Evolutionary conservation across 92 coral and sea anemone species (phyloP).

Genomic region (Porites evermanni): DNA sequence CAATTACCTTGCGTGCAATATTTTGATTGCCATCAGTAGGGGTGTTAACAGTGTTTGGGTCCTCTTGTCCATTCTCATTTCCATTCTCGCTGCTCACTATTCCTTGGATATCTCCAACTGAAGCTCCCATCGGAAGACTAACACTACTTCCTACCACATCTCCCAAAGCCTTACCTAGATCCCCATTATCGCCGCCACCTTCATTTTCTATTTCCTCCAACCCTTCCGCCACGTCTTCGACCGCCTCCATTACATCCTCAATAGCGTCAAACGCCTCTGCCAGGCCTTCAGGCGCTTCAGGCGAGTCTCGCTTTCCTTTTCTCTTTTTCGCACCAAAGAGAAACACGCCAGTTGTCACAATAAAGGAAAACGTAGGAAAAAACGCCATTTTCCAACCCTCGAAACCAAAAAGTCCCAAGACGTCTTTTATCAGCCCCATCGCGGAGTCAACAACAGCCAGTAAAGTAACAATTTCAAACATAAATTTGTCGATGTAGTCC

Average conservation of each 20-base stretch:
- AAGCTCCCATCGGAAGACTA: slow-evolving; percentile 22
- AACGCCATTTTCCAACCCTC: slow-evolving; percentile 91
- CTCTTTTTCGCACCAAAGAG: slow-evolving; percentile 89
- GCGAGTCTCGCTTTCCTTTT: slow-evolving; percentile 82
- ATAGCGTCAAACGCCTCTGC: slow-evolving; percentile 81
- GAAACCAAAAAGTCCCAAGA: slow-evolving; percentile 81
- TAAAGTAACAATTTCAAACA: slow-evolving; percentile 93
- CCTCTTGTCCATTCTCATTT: slow-evolving; percentile 41
- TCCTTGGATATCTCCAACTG: slow-evolving; percentile 27
- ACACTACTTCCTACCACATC: slow-evolving; percentile 45
- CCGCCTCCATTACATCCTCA: slow-evolving; percentile 76
- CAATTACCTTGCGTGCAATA: slow-evolving; percentile 67
- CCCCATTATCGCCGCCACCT: slow-evolving; percentile 53
- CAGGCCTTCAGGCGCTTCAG: slow-evolving; percentile 78
- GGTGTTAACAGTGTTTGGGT: slow-evolving; percentile 23
- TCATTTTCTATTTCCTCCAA: slow-evolving; percentile 67
- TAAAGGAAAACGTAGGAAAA: slow-evolving; percentile 87
- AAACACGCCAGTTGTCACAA: slow-evolving; percentile 85
- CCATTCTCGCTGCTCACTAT: slow-evolving; percentile 30
- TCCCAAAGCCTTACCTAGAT: slow-evolving; percentile 50
- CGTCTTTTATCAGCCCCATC: slow-evolving; percentile 91
- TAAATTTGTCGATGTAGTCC: slow-evolving; percentile 90
- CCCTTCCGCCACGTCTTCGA: slow-evolving; percentile 84
- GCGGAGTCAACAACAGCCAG: slow-evolving; percentile 88
- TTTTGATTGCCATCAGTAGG: slow-evolving; percentile 52